Evolutionary conservation across 2,113 vertebrate species (phyloP), one percentile per base, ranked within the genome.

Genomic region (Capreolus pygargus): DNA sequence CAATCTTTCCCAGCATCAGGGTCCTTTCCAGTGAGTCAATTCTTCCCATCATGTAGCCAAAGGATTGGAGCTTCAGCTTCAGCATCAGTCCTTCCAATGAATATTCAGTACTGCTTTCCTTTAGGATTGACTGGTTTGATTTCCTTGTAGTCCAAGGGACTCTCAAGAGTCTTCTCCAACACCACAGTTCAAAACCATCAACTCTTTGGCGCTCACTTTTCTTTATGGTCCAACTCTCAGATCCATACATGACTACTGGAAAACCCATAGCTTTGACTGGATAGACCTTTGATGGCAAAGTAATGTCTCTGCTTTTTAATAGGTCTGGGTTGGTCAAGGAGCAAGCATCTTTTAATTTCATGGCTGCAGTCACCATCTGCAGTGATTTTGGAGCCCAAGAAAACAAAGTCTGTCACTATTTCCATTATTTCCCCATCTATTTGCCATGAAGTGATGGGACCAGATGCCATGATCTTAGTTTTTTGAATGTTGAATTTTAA

Each of bases 191-290:
- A 67, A 67, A 67, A 67, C 4, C n/a, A 67, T 67, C 64, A 70
- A 11, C 36, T 70, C 9, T 70, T 36, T 21, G n/a, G 64, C 0
- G 0, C n/a, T 0, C 8, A 36, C 2, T 36, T 36, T 70, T 70
- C 64, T 21, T 70, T 36, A 70, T 36, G n/a, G n/a, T 70, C n/a
- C n/a, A 70, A 36, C 64, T 70, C 64, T 36, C n/a, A 70, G 17
- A 70, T 70, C n/a, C 17, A 36, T 36, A 36, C 64, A 21, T 0
- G 16, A 70, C 64, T 36, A 21, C 64, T 36, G 64, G 17, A 70
- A 70, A 70, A 70, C 21, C n/a, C n/a, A 70, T 36, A 70, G 9
- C n/a, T 70, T 70, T 70, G 14, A 33, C 28, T 61, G 15, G 15
- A 36, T 0, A 4, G 17, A 70, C n/a, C 17, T 70, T 70, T 70